Conservation (phyloP, 2,113 vertebrate genomes). For the Nettapus auritus region DNA sequence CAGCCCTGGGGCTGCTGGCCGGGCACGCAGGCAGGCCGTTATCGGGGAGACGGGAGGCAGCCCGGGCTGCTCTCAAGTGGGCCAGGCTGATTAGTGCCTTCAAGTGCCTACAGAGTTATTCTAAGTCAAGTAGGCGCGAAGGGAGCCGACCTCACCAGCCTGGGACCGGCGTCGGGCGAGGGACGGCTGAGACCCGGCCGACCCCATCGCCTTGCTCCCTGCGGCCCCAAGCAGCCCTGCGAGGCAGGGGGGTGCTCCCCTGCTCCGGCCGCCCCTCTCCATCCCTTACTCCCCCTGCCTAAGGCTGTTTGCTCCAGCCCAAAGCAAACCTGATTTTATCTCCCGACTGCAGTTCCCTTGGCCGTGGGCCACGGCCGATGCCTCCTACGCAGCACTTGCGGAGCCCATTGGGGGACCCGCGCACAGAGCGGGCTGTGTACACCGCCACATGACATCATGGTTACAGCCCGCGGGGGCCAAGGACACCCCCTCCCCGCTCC, state of each 20-base stretch:
- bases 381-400: slow-evolving; percentile 69
- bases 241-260: not conserved
- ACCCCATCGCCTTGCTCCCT: not conserved
- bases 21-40: not conserved
- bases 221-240: not conserved
- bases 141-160: not conserved
- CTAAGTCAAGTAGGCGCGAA: slow-evolving; percentile 61
- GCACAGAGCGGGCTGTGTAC: slow-evolving; percentile 48
- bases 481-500: slow-evolving; percentile 36
- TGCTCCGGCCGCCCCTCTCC: not conserved
- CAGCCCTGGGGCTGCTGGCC: not conserved
- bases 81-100: slow-evolving; percentile 59
- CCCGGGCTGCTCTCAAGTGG: slow-evolving; percentile 56
- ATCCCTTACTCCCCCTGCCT: slow-evolving; percentile 6
- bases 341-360: slow-evolving; percentile 63
- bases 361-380: slow-evolving; percentile 44
- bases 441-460: slow-evolving; percentile 59
- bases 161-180: not conserved
- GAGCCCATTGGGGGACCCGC: slow-evolving; percentile 33
- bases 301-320: slow-evolving; percentile 60
- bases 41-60: slow-evolving; percentile 55
- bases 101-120: slow-evolving; percentile 64
- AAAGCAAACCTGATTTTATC: slow-evolving; percentile 76
- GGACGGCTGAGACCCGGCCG: not conserved
- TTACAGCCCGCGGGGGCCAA: slow-evolving; percentile 34